These are phyloP conservation scores for Asarcornis scutulata DNA, from an alignment of 2,113 vertebrate species.

Conservation along the genomic window DNA sequence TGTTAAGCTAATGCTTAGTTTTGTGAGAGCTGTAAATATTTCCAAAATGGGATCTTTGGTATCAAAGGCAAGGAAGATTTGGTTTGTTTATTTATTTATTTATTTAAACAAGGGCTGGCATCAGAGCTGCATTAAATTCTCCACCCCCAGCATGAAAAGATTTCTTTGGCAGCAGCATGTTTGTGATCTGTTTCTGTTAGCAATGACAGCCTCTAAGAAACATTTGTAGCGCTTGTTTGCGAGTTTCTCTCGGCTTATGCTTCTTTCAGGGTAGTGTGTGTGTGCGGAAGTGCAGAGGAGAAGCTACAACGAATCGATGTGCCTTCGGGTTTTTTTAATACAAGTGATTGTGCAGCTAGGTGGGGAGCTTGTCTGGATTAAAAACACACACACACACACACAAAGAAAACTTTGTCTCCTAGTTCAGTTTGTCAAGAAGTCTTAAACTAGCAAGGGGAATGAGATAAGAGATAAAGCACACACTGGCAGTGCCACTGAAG, in stretches of 20 bases:
- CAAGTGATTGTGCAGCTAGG: background rate
- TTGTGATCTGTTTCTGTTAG: background rate
- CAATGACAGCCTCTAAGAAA: background rate
- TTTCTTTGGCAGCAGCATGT: background rate
- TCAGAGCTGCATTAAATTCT: background rate
- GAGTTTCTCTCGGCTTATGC: background rate
- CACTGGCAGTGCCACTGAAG: background rate
- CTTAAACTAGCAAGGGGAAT: fast-evolving
- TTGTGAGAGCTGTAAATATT: background rate
- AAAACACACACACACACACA: background rate
- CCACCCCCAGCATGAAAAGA: background rate
- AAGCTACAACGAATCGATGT: background rate
- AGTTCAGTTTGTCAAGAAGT: background rate
- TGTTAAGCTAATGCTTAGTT: background rate
- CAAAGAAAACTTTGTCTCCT: background rate
- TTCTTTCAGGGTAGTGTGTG: background rate
- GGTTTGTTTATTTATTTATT: background rate
- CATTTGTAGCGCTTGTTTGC: background rate
- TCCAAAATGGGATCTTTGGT: background rate
- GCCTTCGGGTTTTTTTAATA: background rate
- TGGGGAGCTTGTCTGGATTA: background rate
- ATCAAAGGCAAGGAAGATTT: background rate
- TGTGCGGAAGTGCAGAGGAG: background rate
- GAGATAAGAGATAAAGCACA: background rate
- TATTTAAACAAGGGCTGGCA: background rate